These are phyloP conservation scores for Nephrotoma flavescens DNA, from an alignment of 2,888 invertebrate genomes.

Conservation along the genomic window DNA sequence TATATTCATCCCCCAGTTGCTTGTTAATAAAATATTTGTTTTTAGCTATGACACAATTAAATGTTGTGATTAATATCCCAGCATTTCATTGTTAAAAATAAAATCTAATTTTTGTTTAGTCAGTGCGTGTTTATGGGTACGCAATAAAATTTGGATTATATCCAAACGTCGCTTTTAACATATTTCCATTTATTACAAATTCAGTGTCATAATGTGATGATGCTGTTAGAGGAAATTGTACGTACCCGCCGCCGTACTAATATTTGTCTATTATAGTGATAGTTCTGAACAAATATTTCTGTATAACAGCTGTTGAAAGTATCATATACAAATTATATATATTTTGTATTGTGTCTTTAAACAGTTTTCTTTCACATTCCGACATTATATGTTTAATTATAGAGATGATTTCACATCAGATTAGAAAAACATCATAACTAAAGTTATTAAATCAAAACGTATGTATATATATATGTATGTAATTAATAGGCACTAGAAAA, in stretches of 20 bases:
- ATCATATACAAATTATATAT: neutral
- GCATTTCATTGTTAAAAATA: neutral
- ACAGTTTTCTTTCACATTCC: neutral
- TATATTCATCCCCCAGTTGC: too few species aligned
- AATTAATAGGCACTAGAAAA: neutral
- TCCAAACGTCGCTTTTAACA: neutral
- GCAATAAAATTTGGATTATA: neutral
- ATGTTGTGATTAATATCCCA: neutral
- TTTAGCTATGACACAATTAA: neutral
- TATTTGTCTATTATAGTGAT: neutral
- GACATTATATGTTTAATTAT: neutral
- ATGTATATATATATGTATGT: neutral
- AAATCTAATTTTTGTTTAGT: neutral
- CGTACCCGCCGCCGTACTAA: neutral
- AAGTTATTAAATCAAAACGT: neutral
- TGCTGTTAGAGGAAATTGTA: neutral
- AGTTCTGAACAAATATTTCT: neutral
- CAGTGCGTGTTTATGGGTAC: neutral
- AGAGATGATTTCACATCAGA: neutral
- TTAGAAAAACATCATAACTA: neutral
- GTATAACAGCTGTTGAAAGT: neutral
- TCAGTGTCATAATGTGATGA: neutral
- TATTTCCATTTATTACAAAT: neutral
- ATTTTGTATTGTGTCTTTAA: neutral
- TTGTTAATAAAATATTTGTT: neutral